A percentile compares a stretch with the other conserved stretches of the same genome.
Evolutionary conservation across 2,113 vertebrate species (phyloP).

Genomic region (Sturnus vulgaris): DNA sequence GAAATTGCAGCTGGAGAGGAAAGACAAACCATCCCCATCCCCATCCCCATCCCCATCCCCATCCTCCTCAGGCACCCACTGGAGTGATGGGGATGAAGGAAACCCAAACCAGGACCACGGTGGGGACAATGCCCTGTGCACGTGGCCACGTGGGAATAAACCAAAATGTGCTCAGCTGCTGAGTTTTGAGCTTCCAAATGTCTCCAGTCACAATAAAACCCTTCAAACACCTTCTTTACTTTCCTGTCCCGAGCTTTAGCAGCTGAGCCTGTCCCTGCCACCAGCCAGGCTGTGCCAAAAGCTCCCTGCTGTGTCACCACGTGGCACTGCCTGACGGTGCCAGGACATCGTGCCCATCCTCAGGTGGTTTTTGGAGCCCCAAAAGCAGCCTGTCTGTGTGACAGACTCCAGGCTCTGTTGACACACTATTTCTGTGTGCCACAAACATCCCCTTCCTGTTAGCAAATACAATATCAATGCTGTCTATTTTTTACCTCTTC

Average conservation of each 20-base stretch:
- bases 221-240: fast-evolving
- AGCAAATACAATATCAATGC: neutral
- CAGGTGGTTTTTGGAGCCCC: neutral
- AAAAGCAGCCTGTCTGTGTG: neutral
- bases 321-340: fast-evolving
- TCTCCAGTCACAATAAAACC: neutral
- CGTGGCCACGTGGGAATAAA: fast-evolving
- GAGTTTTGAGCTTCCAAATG: neutral
- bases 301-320: neutral
- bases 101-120: fast-evolving
- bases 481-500: neutral
- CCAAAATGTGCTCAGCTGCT: fast-evolving
- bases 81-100: fast-evolving
- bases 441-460: neutral
- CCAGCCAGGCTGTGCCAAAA: neutral
- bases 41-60: too few relatives aligned
- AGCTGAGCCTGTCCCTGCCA: neutral
- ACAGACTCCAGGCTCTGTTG: neutral
- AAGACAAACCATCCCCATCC: neutral
- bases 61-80: fast-evolving
- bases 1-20: neutral
- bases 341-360: neutral
- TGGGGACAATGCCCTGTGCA: neutral
- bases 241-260: neutral
- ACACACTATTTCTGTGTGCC: neutral